phyloP scores from a whole-genome alignment of 2,113 vertebrate genomes.

The Oxygymnocypris stewartii region DNA sequence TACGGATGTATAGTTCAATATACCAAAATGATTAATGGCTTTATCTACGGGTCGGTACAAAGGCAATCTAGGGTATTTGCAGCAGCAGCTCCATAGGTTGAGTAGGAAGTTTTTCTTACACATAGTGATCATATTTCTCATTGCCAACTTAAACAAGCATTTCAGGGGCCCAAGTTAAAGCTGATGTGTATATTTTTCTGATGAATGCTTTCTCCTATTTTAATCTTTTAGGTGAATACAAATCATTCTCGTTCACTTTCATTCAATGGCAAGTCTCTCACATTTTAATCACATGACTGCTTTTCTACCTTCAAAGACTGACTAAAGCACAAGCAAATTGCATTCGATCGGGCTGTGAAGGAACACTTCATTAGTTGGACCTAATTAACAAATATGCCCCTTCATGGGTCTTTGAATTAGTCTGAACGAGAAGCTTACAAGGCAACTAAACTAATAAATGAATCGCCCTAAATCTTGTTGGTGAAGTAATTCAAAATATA shows the following conservation, averaged over 20 bases:
- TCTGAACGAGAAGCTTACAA: no score
- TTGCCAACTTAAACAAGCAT: constrained; percentile 1
- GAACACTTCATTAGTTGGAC: not conserved
- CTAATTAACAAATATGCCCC: not conserved
- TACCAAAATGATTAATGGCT: not conserved
- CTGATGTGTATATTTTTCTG: not conserved
- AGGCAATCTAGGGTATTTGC: constrained; percentile 15
- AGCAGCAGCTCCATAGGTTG: constrained; percentile 4
- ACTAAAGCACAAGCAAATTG: not conserved
- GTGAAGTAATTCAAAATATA: not conserved
- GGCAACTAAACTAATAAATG: not conserved
- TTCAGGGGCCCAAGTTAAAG: constrained; percentile 9
- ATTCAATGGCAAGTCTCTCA: not conserved
- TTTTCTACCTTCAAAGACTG: not conserved
- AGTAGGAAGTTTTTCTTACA: constrained; percentile 31
- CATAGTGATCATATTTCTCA: constrained; percentile 15
- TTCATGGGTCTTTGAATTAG: not conserved
- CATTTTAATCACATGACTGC: not conserved
- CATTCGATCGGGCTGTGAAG: not conserved
- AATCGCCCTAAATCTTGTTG: not conserved
- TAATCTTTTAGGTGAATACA: not conserved
- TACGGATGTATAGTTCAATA: constrained; percentile 31
- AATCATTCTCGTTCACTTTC: not conserved
- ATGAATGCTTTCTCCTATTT: not conserved
- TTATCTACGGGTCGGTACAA: constrained; percentile 4